Evolutionary conservation across 2,113 vertebrate genomes (phyloP).

Genomic region (Grantiella picta): DNA sequence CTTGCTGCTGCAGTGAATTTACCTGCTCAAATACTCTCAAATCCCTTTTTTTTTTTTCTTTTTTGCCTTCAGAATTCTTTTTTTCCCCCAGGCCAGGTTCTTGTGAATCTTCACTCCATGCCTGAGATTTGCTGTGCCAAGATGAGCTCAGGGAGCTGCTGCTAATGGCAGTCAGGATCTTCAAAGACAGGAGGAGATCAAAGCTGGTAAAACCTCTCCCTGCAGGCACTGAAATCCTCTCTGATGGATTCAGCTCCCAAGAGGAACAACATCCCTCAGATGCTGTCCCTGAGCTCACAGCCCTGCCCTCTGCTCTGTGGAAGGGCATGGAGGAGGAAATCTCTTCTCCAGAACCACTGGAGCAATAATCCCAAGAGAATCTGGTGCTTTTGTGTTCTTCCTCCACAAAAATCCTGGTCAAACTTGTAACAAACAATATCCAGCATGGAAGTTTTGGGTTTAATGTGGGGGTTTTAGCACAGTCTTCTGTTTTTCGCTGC

Average conservation of each 20-base stretch:
- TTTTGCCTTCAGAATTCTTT: not conserved
- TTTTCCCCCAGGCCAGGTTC: not conserved
- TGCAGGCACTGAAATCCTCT: not conserved
- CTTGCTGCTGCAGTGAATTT: not conserved
- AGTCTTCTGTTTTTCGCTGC: not conserved
- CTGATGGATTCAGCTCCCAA: not conserved
- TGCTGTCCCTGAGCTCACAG: not conserved
- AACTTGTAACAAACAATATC: not conserved
- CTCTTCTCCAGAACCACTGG: not conserved
- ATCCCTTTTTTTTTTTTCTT: not conserved
- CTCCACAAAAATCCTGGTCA: not conserved
- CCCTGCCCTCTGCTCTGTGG: not conserved
- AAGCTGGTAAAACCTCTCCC: not conserved
- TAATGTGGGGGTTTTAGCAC: not conserved
- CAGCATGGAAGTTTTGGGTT: not conserved
- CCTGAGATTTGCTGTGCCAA: fast-evolving
- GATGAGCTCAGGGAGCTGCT: not conserved
- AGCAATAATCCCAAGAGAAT: not conserved
- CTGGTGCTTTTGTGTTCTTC: not conserved
- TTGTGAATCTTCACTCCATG: not conserved
- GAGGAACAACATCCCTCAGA: not conserved
- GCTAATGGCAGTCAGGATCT: not conserved
- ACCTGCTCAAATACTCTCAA: fast-evolving
- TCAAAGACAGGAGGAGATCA: not conserved
- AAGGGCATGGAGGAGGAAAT: not conserved